Evolutionary conservation across 2,797 vertebrate species (phyloP).

Genomic region (Neomorphus geoffroyi): DNA sequence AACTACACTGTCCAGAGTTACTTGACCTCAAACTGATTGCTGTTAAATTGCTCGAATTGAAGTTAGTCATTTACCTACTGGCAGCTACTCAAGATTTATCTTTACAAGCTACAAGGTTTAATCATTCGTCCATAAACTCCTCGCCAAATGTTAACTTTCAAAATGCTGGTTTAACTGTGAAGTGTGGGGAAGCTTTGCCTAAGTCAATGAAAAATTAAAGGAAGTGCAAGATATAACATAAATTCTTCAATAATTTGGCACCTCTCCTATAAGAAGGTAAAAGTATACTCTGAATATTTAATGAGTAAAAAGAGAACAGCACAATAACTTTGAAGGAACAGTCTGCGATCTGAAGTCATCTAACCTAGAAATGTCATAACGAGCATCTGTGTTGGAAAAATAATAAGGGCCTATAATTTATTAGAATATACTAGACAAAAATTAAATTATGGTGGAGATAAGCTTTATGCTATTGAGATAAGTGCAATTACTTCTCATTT

Average conservation of each 20-base stretch:
- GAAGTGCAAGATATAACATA: conserved; percentile 47
- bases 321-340: conserved; percentile 45
- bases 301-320: conserved; percentile 46
- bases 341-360: conserved; percentile 43
- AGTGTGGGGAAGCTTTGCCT: conserved; percentile 25
- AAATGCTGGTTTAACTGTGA: conserved; percentile 72
- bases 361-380: conserved; percentile 44
- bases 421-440: conserved; percentile 53
- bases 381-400: conserved; percentile 65
- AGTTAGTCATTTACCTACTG: conserved; percentile 86
- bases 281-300: conserved; percentile 62
- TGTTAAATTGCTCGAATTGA: conserved; percentile 75
- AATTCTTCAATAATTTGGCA: conserved; percentile 64
- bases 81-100: conserved; percentile 81
- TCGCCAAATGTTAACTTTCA: conserved; percentile 69
- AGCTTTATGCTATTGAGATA: conserved; percentile 69
- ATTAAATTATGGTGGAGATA: conserved; percentile 70
- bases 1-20: conserved; percentile 74
- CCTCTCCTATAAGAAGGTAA: conserved; percentile 46
- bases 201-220: conserved; percentile 56
- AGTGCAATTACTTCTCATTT: conserved; percentile 75
- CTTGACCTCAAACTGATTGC: conserved; percentile 82
- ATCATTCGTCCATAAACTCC: conserved; percentile 63
- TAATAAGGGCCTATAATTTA: conserved; percentile 63
- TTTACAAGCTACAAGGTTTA: conserved; percentile 60